A percentile compares a stretch with the other conserved stretches of the same genome.
Evolutionary conservation across 2,113 vertebrate genomes (phyloP).

Genomic region (Cyphomyrus discorhynchus): DNA sequence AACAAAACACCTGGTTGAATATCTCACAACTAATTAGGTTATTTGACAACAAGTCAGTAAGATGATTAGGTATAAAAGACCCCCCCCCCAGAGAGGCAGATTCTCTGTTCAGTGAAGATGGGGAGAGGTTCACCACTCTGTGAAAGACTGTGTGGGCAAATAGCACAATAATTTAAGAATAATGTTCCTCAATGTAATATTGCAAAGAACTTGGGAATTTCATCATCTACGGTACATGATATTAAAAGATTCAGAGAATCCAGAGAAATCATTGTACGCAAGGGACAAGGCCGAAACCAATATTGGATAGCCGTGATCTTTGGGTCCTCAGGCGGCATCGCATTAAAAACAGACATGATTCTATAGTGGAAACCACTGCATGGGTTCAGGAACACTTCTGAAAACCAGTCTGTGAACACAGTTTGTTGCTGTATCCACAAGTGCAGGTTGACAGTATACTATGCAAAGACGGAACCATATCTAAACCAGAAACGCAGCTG

Average conservation of each 20-base stretch:
- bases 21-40: background rate
- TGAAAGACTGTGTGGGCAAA: background rate
- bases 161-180: background rate
- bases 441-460: no score
- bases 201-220: background rate
- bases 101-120: background rate
- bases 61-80: no score
- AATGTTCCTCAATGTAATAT: background rate
- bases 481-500: no score
- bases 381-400: no score
- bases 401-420: no score
- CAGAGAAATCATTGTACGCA: background rate
- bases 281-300: no score
- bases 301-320: background rate
- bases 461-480: no score
- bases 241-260: background rate
- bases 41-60: background rate
- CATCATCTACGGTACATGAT: background rate
- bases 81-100: background rate
- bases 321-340: no score
- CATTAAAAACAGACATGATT: background rate
- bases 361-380: no score
- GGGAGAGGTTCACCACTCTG: background rate
- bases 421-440: no score
- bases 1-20: background rate